A percentile compares a stretch with the other conserved stretches of the same genome.
These are phyloP conservation scores for Ophonus ardosiacus DNA, from an alignment of 2,888 invertebrate genomes.

Conservation along the genomic window DNA sequence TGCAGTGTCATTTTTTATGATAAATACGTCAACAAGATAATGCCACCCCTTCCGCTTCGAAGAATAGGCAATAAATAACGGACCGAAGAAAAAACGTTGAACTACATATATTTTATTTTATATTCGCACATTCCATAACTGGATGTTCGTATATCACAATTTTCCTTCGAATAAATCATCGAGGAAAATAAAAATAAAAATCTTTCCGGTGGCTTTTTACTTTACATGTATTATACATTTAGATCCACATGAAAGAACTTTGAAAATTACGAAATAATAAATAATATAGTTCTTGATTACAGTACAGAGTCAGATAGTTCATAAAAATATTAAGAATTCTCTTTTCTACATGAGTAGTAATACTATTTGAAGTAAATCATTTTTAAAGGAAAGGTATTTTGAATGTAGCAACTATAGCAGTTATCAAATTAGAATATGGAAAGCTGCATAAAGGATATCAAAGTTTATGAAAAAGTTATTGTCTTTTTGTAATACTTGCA, in stretches of 20 bases:
- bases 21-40: conserved; percentile 26
- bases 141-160: conserved; percentile 27
- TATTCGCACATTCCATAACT: conserved; percentile 39
- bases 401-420: too few relatives aligned
- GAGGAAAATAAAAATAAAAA: conserved; percentile 21
- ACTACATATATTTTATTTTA: conserved; percentile 44
- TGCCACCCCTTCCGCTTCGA: background rate
- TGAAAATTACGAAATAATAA: conserved; percentile 18
- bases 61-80: conserved; percentile 42
- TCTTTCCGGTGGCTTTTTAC: background rate
- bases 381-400: background rate
- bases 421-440: too few relatives aligned
- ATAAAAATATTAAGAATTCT: conserved; percentile 16
- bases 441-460: too few relatives aligned
- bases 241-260: background rate
- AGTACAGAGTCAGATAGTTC: conserved; percentile 3
- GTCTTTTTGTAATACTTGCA: too few relatives aligned
- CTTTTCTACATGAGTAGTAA: background rate
- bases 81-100: conserved; percentile 37
- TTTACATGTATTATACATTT: conserved; percentile 29
- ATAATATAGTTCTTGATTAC: conserved; percentile 14
- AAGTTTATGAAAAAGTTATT: too few relatives aligned
- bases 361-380: background rate
- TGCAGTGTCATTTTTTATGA: conserved; percentile 38
- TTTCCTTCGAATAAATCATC: conserved; percentile 18